These are phyloP conservation scores for Rotaria macrura DNA, from an alignment of 2,888 invertebrate genomes.

Conservation along the genomic window DNA sequence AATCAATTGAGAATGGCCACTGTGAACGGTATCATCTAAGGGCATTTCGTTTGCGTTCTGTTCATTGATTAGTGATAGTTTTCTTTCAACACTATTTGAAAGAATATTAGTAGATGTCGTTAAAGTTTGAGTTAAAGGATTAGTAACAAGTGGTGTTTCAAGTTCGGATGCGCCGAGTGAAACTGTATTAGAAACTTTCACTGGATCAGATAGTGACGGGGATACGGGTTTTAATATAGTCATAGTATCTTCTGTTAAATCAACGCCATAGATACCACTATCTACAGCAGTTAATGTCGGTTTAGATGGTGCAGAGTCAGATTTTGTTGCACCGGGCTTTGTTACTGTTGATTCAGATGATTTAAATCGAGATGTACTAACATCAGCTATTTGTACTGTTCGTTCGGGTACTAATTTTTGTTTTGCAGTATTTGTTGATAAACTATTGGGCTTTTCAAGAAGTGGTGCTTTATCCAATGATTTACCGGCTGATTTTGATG, in stretches of 20 bases:
- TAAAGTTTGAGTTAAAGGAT: not conserved
- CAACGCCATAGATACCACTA: conserved; percentile 10
- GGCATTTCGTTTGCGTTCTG: not conserved
- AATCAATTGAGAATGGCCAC: not conserved
- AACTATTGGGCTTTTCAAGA: not conserved
- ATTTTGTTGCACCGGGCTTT: not conserved
- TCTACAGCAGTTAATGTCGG: not conserved
- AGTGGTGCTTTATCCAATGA: conserved; percentile 10
- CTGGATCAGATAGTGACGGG: not conserved
- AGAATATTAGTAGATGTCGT: not conserved
- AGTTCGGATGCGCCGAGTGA: not conserved
- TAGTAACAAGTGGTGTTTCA: not conserved
- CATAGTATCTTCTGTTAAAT: not conserved
- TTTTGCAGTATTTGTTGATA: not conserved
- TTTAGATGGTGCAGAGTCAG: not conserved
- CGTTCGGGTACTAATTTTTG: not conserved
- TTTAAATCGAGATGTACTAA: not conserved
- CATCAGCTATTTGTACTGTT: not conserved
- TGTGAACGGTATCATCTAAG: not conserved
- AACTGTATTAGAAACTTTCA: not conserved
- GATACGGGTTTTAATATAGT: not conserved
- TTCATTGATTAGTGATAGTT: not conserved
- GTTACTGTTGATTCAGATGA: not conserved
- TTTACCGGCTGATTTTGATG: not conserved
- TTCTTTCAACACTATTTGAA: not conserved